Base-by-base conservation (phyloP, 2,113 vertebrate genomes). In the Uropsilus gracilis region DNA sequence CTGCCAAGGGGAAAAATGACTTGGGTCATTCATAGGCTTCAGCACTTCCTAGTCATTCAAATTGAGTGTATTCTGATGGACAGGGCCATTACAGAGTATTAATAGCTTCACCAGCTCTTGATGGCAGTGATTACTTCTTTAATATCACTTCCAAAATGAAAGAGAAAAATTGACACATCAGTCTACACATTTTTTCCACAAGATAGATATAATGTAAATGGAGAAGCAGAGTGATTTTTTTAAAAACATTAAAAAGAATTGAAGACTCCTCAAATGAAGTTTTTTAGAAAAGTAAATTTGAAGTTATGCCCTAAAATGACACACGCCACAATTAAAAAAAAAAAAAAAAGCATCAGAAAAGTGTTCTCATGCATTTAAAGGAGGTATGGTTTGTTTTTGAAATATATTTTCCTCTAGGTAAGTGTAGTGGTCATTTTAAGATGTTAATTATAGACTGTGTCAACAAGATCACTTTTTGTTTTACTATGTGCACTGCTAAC, bases 11-110 rank as follows among this genome's bases (percentile, higher is more conserved):
- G 32, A 34, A 39, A 26, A 76, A 68, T 64, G 87, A 85, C 66
- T 76, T 75, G 72, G 95, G 95, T 66, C 95, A 94, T 92, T 95
- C 71, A 57, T 80, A 81, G 82, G 46, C 82, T 71, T 17, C 32
- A 80, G 63, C 34, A 92, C 78, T 80, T 83, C 89, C 3, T 50
- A 72, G 64, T 84, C 83, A 87, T 84, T 95, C 78, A 94, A 89
- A 57, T 66, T 64, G 32, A 91, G 30, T 59, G 3, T 53, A 39
- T 81, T 86, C 83, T 89, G 83, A 95, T 42, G 64, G 93, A 91
- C 75, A 68, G 59, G 73, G 39, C 82, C 66, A 69, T 89, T 90
- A 57, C 28, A 26, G 28, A 37, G 28, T 55, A 73, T 95, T 89
- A 81, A 75, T 73, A 91, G 78, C 39, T 28, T 64, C 18, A 12